These are phyloP conservation scores for Pyrrhia umbra DNA, from an alignment of 2,888 invertebrate genomes.

Conservation along the genomic window DNA sequence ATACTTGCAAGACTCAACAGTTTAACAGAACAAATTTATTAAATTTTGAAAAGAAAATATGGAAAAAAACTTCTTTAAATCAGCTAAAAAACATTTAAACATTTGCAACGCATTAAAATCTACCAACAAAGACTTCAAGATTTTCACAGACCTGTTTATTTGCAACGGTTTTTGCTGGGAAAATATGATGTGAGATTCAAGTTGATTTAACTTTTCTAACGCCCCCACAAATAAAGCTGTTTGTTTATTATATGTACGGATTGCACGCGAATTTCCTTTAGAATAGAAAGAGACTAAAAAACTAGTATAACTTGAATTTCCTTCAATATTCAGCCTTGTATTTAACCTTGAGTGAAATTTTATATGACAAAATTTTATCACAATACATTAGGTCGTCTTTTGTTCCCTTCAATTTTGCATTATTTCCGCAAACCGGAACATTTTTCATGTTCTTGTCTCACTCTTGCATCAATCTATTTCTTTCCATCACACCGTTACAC, in stretches of 20 bases:
- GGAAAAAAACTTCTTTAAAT: not conserved
- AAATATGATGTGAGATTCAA: slow-evolving; percentile 7
- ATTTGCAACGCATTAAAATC: too few species aligned
- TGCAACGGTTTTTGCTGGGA: not conserved
- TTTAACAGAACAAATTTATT: not conserved
- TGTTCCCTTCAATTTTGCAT: slow-evolving; percentile 19
- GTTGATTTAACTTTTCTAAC: slow-evolving; percentile 12
- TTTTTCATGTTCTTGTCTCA: slow-evolving; percentile 10
- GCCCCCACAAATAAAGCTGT: slow-evolving; percentile 23
- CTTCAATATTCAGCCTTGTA: not conserved
- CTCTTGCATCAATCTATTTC: slow-evolving; percentile 1
- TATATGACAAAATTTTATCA: slow-evolving; percentile 36
- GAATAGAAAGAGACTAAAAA: not conserved
- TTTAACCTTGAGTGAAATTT: not conserved
- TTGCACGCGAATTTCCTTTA: not conserved
- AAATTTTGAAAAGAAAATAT: not conserved
- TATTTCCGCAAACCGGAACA: slow-evolving; percentile 38
- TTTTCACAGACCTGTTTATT: not conserved
- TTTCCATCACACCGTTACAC: slow-evolving; percentile 11
- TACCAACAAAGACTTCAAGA: not conserved
- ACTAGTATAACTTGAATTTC: not conserved
- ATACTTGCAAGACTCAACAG: slow-evolving; percentile 54
- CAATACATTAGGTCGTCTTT: slow-evolving; percentile 14
- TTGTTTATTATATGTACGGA: slow-evolving; percentile 16
- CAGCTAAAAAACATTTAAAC: too few species aligned